Conservation (phyloP, 23 tunicate genomes). For the Halocynthia roretzi region DNA sequence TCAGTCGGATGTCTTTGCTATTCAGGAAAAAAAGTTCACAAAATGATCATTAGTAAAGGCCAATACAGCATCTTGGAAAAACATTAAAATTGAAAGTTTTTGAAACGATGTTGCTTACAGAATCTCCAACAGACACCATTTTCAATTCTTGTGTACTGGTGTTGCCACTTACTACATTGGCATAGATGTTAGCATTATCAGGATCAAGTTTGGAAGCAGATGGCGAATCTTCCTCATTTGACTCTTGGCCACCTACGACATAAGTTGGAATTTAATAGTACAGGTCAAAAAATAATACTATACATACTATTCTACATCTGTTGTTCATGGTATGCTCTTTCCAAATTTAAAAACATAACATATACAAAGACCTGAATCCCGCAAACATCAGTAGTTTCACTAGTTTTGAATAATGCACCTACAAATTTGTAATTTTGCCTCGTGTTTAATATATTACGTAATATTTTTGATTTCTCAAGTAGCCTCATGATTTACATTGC, state of each 20-base stretch:
- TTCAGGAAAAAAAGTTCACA: background rate
- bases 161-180: background rate
- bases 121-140: slow-evolving; percentile 19
- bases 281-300: no score
- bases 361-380: no score
- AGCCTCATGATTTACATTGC: no score
- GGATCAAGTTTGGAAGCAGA: background rate
- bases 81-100: background rate
- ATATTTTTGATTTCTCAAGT: no score
- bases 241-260: slow-evolving; percentile 15
- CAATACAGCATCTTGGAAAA: background rate
- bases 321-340: no score
- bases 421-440: no score
- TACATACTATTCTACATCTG: no score
- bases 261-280: background rate
- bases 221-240: slow-evolving; percentile 16
- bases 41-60: background rate
- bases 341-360: no score
- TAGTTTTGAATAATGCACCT: no score
- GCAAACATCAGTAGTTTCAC: no score
- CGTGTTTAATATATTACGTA: no score
- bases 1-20: slow-evolving; percentile 51
- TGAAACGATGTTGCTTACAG: background rate
- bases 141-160: slow-evolving; percentile 23
- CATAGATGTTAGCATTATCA: background rate